Conservation (phyloP, 2,888 invertebrate genomes). For the Plagodis dolabraria region DNA sequence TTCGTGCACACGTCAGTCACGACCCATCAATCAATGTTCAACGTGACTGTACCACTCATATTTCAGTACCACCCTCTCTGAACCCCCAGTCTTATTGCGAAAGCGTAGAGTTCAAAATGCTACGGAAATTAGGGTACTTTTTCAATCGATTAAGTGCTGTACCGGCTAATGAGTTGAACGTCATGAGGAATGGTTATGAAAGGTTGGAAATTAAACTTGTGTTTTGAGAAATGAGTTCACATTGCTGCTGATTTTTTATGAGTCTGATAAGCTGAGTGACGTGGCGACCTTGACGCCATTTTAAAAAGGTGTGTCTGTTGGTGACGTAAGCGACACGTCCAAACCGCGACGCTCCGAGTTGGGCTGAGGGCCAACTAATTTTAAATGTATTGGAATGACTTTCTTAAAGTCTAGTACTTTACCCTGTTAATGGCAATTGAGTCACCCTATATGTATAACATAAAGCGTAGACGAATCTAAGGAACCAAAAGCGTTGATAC, state of each 20-base stretch:
- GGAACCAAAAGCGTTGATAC: too few relatives aligned
- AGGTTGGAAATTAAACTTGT: constrained; percentile 35
- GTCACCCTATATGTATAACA: too few relatives aligned
- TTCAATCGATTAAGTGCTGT: constrained; percentile 75
- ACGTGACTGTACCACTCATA: constrained; percentile 77
- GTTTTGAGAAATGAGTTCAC: constrained; percentile 20
- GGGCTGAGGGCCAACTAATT: too few relatives aligned
- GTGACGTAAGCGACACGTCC: too few relatives aligned
- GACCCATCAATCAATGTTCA: constrained; percentile 80
- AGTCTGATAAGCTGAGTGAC: too few relatives aligned
- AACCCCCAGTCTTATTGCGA: constrained; percentile 44
- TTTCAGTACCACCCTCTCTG: constrained; percentile 61
- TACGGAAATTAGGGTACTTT: constrained; percentile 44
- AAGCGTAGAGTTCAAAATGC: constrained; percentile 49
- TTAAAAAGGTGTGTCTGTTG: too few relatives aligned
- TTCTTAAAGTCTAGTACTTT: too few relatives aligned
- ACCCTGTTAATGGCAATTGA: too few relatives aligned
- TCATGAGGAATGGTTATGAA: constrained; percentile 37
- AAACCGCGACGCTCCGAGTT: too few relatives aligned
- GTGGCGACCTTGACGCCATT: too few relatives aligned
- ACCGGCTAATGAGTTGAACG: constrained; percentile 53
- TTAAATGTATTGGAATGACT: too few relatives aligned
- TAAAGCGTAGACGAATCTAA: too few relatives aligned
- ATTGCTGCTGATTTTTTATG: constrained; percentile 9
- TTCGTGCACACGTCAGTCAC: constrained; percentile 78